phyloP scores from a whole-genome alignment of 2,888 invertebrate genomes.

The Cheilosia grossa region DNA sequence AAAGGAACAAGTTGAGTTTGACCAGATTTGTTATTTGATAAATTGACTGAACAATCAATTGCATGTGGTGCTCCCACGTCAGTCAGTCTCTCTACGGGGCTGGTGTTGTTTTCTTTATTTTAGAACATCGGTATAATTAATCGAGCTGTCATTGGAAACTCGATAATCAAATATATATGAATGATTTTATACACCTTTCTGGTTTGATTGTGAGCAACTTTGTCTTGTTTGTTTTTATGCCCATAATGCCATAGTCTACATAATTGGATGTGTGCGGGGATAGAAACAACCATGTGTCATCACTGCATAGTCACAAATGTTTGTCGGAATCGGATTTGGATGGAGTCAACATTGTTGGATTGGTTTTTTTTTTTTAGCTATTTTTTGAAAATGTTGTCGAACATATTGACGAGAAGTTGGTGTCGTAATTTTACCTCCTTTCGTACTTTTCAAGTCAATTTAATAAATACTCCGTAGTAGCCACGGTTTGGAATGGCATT shows the following conservation, averaged over 20 bases:
- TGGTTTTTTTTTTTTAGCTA: too few species aligned
- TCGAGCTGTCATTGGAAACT: conserved; percentile 59
- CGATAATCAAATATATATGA: conserved; percentile 35
- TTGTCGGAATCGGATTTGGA: not conserved
- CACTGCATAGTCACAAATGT: not conserved
- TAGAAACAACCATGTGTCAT: not conserved
- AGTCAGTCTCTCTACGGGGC: conserved; percentile 7
- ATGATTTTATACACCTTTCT: conserved; percentile 18
- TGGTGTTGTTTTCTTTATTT: conserved; percentile 11
- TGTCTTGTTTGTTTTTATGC: conserved; percentile 2
- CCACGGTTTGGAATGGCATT: too few species aligned
- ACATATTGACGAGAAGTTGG: too few species aligned
- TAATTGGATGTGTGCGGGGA: conserved; percentile 6
- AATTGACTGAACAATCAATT: conserved; percentile 41
- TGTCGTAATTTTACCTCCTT: too few species aligned
- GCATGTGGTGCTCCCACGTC: conserved; percentile 52
- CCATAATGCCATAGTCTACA: not conserved
- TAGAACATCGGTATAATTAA: conserved; percentile 50
- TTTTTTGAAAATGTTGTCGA: not conserved
- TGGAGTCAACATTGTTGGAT: too few species aligned
- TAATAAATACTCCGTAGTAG: too few species aligned
- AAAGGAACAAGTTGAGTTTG: conserved; percentile 64
- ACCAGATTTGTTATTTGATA: conserved; percentile 59
- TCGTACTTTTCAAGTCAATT: too few species aligned
- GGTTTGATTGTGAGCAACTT: conserved; percentile 19